phyloP scores from a whole-genome alignment of 2,113 vertebrate genomes.

The Alectura lathami region DNA sequence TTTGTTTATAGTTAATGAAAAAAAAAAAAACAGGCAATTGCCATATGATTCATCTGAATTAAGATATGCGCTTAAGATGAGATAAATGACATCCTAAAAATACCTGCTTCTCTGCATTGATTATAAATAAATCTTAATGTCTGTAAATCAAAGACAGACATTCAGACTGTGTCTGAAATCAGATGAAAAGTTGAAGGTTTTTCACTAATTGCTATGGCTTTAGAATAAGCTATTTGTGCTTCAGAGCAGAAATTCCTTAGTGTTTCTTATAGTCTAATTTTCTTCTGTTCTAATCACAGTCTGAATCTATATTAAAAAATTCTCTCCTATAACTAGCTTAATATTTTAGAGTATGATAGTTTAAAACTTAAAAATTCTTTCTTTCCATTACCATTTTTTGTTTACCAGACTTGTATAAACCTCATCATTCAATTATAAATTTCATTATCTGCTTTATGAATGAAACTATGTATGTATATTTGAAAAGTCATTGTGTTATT shows the following conservation, averaged over 20 bases:
- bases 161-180: not conserved
- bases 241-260: not conserved
- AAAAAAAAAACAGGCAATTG: not conserved
- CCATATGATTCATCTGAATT: not conserved
- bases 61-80: not conserved
- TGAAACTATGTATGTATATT: not conserved
- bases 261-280: not conserved
- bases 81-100: constrained; percentile 7
- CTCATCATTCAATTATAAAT: not conserved
- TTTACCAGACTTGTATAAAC: not conserved
- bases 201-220: not conserved
- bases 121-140: not conserved
- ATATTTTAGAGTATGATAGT: not conserved
- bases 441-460: not conserved
- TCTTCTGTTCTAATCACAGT: not conserved
- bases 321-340: not conserved
- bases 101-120: not conserved
- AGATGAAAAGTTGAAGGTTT: not conserved
- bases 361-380: not conserved
- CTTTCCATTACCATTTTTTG: not conserved
- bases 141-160: not conserved
- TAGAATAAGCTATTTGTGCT: not conserved
- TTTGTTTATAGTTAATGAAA: not conserved
- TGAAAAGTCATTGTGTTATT: not conserved
- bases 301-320: not conserved